Evolutionary conservation across 1,140 invertebrate species (phyloP), one percentile per base, ranked within the genome.

Genomic region (Drepana arcuata): DNA sequence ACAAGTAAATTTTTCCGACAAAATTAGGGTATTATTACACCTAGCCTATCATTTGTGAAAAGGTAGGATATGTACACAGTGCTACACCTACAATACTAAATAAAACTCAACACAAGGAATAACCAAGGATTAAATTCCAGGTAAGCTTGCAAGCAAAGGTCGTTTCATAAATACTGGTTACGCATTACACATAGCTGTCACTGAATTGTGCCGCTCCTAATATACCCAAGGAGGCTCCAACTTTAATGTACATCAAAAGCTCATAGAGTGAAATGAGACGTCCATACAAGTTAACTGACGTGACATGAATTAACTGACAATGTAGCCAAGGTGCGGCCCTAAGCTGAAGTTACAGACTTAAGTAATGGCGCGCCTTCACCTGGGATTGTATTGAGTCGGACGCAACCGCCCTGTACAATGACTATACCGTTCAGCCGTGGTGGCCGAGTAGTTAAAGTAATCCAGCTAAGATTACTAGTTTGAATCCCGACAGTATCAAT

Each of bases 261-360:
- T 4, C 18, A 21, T 5, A 21, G 40, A 37, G 46, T 38, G 39
- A 64, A 45, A 66, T 54, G 52, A 62, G 49, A 47, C 56, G 49
- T 44, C 44, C 38, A 42, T 47, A 34, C 43, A 31, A 55, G 34
- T 58, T 44, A 56, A 57, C 50, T 68, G 72, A 66, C 69, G 49
- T 35, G 42, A 33, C 39, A 56, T 69, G 67, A 77, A 69, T 73
- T 61, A 66, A 42, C 55, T 38, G 46, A 73, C 66, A 67, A 58
- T 58, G 63, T 60, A 55, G 51, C 49, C 43, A 37, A 62, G 63
- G 67, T 55, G 64, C 49, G 63, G 23, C 59, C 54, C 52, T 71
- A 68, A 73, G 59, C 58, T 66, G 50, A 56, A 77, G 59, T 73
- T 71, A 77, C 61, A 59, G 65, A 59, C 55, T 56, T 62, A 61